Evolutionary conservation across 2,113 vertebrate genomes (phyloP).

Genomic region (Pristiophorus japonicus): DNA sequence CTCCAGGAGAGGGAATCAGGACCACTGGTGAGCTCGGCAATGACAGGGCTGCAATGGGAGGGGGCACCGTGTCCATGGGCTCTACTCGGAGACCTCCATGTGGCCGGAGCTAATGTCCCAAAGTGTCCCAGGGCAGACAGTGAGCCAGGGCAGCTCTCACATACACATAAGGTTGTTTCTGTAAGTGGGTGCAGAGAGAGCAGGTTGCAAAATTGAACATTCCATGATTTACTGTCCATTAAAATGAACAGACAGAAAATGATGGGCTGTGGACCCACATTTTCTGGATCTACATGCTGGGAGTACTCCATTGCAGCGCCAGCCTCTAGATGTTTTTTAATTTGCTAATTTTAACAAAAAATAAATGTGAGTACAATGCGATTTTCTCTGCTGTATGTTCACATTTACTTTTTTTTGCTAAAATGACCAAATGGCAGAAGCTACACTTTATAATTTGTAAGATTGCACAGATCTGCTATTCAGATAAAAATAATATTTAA

Average conservation of each 20-base stretch:
- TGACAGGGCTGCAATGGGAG: too few relatives aligned
- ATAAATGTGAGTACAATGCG: background rate
- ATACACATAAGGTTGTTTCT: background rate
- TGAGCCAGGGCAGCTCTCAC: too few relatives aligned
- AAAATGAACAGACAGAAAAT: background rate
- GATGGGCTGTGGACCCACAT: too few relatives aligned
- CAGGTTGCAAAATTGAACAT: background rate
- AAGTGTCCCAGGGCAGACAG: too few relatives aligned
- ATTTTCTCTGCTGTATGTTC: background rate
- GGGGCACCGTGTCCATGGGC: too few relatives aligned
- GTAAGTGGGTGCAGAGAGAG: background rate
- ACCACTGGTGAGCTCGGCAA: too few relatives aligned
- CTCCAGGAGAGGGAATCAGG: too few relatives aligned
- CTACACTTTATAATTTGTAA: background rate
- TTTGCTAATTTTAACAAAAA: background rate
- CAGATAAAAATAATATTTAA: background rate
- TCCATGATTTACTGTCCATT: background rate
- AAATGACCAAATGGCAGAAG: background rate
- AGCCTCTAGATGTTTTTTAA: background rate
- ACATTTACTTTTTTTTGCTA: background rate
- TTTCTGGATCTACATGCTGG: background rate
- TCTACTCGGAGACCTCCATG: too few relatives aligned
- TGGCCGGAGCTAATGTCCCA: too few relatives aligned
- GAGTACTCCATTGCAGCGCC: background rate
- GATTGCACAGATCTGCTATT: background rate